phyloP scores from a whole-genome alignment of 35 echinoderm and acorn worm genomes.

The Lytechinus variegatus region DNA sequence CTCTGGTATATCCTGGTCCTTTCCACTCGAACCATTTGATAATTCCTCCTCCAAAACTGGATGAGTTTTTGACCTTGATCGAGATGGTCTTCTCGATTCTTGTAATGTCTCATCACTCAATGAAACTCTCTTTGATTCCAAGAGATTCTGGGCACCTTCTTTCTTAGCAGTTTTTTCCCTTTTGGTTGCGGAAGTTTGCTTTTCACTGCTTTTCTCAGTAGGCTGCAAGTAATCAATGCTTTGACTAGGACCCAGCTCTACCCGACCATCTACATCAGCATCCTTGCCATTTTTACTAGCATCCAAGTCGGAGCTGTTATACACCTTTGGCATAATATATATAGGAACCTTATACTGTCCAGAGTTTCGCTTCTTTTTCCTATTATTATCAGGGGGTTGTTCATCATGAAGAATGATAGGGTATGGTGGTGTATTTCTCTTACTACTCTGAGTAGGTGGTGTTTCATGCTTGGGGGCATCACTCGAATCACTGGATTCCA shows the following conservation, averaged over 20 bases:
- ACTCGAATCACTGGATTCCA: conserved; percentile 47
- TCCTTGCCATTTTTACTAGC: not conserved
- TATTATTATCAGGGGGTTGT: conserved; percentile 32
- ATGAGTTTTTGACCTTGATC: conserved; percentile 57
- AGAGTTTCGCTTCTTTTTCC: conserved; percentile 51
- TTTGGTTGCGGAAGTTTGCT: not conserved
- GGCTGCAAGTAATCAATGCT: conserved; percentile 32
- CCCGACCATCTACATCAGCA: not conserved
- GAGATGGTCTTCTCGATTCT: conserved; percentile 40
- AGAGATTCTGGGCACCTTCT: not conserved
- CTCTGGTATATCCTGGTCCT: conserved; percentile 27
- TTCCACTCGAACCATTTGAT: not conserved
- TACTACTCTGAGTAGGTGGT: conserved; percentile 5
- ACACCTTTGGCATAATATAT: conserved; percentile 57
- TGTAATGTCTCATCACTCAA: conserved; percentile 17
- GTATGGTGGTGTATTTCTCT: conserved; percentile 62
- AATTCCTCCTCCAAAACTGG: conserved; percentile 34
- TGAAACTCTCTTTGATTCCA: conserved; percentile 43
- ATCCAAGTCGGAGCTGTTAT: conserved; percentile 39
- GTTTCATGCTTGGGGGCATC: conserved; percentile 12
- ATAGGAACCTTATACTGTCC: conserved; percentile 75
- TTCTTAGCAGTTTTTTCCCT: not conserved
- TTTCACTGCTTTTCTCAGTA: not conserved
- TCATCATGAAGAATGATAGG: conserved; percentile 55
- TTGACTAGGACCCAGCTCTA: not conserved